Evolutionary conservation across 2,888 invertebrate species (phyloP).

Genomic region (Myathropa florea): DNA sequence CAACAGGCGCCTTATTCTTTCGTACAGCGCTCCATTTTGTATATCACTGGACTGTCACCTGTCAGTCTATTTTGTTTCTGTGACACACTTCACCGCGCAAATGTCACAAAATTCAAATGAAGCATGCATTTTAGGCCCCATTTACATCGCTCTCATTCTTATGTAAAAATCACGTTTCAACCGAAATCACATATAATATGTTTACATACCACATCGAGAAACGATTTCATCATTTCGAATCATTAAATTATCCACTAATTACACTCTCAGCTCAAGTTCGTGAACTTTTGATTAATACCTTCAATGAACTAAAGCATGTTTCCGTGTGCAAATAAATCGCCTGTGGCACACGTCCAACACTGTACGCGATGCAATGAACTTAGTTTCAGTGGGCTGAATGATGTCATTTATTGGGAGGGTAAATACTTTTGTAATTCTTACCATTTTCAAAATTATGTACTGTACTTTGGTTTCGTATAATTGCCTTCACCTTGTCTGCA

Average conservation of each 20-base stretch:
- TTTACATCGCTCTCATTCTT: neutral
- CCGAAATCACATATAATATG: neutral
- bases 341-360: neutral
- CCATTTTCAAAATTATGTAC: too few relatives aligned
- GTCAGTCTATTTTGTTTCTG: too few relatives aligned
- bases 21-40: too few relatives aligned
- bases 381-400: neutral
- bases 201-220: neutral
- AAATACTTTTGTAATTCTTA: neutral
- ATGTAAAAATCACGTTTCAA: neutral
- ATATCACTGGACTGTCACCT: too few relatives aligned
- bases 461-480: too few relatives aligned
- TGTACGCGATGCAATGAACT: neutral
- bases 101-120: too few relatives aligned
- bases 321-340: constrained; percentile 11
- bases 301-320: constrained; percentile 2
- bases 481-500: neutral
- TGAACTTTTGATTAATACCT: constrained; percentile 42
- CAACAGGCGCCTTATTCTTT: too few relatives aligned
- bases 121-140: too few relatives aligned
- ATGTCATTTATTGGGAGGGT: neutral
- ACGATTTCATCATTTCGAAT: neutral
- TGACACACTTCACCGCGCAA: too few relatives aligned
- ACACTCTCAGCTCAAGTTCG: constrained; percentile 24
- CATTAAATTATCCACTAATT: constrained; percentile 8